Evolutionary conservation across 2,113 vertebrate genomes (phyloP), one percentile per base, ranked within the genome.

Genomic region (Geothlypis trichas): DNA sequence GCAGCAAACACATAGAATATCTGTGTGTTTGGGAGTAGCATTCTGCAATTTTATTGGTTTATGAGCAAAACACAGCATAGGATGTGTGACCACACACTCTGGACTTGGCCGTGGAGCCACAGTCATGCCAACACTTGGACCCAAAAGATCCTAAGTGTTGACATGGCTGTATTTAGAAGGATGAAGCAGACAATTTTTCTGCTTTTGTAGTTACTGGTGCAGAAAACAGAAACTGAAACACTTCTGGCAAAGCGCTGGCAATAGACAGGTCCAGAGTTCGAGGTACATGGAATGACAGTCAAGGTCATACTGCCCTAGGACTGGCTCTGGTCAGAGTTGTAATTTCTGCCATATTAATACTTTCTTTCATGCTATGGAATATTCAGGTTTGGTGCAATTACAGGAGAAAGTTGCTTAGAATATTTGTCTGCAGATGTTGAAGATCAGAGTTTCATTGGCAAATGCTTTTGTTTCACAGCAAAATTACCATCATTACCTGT

Each of bases 401-500:
- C 35, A 84, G 42, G 33, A 68, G 42, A 35, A 84, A 78, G 28
- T 26, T 39, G 24, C 59, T 74, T 62, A 63, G 17, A 87, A 3
- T 77, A 89, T 77, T 55, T 89, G 21, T 28, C 33, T 73, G 19
- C 44, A 83, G 28, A 26, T 1, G 1, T 51, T 91, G 28, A 67
- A 31, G 57, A 65, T 68, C 1, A 2, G 6, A 33, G 33, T 76
- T 88, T 61, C 16, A 35, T 39, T 4, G 5, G 37, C 57, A 83
- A 92, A 88, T 31, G 47, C 41, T 61, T 86, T 73, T 49, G 19
- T 86, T 93, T 76, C 22, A 31, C 72, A 58, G 31, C 31, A 57
- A 73, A 85, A 74, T 59, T 13, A 58, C 6, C 15, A 13, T 16
- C 1, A 1, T 61, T 42, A 79, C 20, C 13, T 0, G 0, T 12